Percentiles rank a stretch among this genome's conserved stretches.
Conservation (phyloP, 2,888 invertebrate genomes). For the Synergus laeviventris region DNA sequence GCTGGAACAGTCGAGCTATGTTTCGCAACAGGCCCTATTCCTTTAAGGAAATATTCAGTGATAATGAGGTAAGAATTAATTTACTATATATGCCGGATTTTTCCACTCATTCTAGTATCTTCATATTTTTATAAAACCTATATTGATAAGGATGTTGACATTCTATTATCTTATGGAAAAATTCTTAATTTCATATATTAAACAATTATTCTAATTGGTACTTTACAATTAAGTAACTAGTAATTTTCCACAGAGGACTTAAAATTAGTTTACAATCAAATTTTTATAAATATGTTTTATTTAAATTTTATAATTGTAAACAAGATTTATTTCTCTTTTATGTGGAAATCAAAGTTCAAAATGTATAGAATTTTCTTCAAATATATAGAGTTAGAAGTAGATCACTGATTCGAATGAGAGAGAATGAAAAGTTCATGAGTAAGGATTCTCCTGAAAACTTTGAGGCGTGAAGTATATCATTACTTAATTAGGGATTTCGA, state of each 20-base stretch:
- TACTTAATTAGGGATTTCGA: neutral
- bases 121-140: neutral
- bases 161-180: neutral
- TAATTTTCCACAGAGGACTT: neutral
- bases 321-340: neutral
- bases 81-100: neutral
- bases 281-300: too few relatives aligned
- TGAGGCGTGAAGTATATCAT: neutral
- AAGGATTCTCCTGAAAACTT: neutral
- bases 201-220: neutral
- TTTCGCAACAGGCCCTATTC: slow-evolving; percentile 85
- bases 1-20: slow-evolving; percentile 90
- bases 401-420: too few relatives aligned
- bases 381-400: neutral
- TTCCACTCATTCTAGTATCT: neutral
- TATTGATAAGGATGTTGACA: neutral
- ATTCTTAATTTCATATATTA: neutral
- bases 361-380: neutral
- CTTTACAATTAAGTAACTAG: neutral
- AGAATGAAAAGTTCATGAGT: too few relatives aligned
- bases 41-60: slow-evolving; percentile 80
- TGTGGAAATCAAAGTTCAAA: neutral
- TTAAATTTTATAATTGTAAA: neutral
- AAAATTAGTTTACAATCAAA: neutral
- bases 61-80: slow-evolving; percentile 78